A percentile compares a stretch with the other conserved stretches of the same genome.
phyloP scores from a whole-genome alignment of 2,888 invertebrate species.

The Microctonus brassicae region DNA sequence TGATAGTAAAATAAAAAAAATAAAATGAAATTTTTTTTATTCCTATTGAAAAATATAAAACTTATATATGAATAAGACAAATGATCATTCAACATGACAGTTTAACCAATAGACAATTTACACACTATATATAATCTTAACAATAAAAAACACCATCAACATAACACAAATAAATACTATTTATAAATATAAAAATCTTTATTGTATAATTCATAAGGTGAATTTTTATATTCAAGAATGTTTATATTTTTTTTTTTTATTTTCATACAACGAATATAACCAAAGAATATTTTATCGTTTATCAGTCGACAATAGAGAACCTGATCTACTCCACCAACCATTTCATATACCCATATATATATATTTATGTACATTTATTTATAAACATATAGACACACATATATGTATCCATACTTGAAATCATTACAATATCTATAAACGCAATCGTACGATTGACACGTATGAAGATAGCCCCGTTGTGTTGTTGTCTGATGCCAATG shows the following conservation, averaged over 20 bases:
- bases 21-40: background rate
- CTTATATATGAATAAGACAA: background rate
- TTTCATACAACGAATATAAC: background rate
- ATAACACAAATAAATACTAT: too few relatives aligned
- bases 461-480: slow-evolving; percentile 54
- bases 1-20: background rate
- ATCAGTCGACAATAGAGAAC: background rate
- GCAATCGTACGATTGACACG: slow-evolving; percentile 40
- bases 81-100: background rate
- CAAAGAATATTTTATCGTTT: background rate
- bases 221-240: background rate
- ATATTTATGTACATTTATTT: background rate
- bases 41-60: background rate
- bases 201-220: background rate
- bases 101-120: slow-evolving; percentile 3
- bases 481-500: slow-evolving; percentile 55
- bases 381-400: background rate
- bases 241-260: background rate
- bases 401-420: background rate
- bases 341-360: background rate
- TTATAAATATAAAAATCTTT: background rate
- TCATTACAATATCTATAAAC: slow-evolving; percentile 36
- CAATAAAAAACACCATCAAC: background rate
- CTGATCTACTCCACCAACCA: background rate
- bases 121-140: background rate